A percentile compares a stretch with the other conserved stretches of the same genome.
Evolutionary conservation across 2,888 invertebrate genomes (phyloP).

Genomic region (Pammene fasciana): DNA sequence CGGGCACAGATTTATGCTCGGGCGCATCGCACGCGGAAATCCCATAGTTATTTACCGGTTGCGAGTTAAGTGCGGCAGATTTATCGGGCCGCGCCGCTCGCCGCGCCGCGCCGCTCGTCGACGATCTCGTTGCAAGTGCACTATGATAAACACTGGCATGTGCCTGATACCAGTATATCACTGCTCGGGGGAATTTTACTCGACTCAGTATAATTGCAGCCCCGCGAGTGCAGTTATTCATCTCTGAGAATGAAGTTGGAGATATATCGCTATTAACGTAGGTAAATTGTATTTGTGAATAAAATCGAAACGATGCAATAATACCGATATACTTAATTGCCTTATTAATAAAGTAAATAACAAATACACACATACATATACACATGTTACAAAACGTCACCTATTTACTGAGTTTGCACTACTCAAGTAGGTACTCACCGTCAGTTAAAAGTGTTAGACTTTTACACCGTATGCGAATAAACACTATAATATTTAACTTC

Average conservation of each 20-base stretch:
- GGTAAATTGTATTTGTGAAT: neutral
- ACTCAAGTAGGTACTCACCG: no score
- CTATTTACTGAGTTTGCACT: no score
- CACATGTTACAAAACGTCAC: no score
- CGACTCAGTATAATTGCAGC: constrained; percentile 56
- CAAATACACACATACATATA: no score
- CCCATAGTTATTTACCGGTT: constrained; percentile 84
- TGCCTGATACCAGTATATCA: constrained; percentile 63
- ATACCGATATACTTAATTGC: neutral
- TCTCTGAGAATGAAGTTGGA: constrained; percentile 8
- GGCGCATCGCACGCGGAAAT: constrained; percentile 83
- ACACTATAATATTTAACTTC: no score
- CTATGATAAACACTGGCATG: constrained; percentile 53
- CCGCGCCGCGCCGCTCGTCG: constrained; percentile 61
- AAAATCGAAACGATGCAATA: neutral
- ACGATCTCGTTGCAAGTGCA: constrained; percentile 73
- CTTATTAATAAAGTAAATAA: no score
- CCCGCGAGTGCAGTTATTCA: constrained; percentile 45
- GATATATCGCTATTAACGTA: neutral
- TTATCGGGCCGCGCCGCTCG: constrained; percentile 68
- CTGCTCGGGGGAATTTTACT: constrained; percentile 56
- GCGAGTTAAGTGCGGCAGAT: constrained; percentile 83
- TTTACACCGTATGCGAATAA: no score
- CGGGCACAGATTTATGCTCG: constrained; percentile 81
- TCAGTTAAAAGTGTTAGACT: no score